phyloP scores from a whole-genome alignment of 2,113 vertebrate species.

The Antechinus stuartii region DNA sequence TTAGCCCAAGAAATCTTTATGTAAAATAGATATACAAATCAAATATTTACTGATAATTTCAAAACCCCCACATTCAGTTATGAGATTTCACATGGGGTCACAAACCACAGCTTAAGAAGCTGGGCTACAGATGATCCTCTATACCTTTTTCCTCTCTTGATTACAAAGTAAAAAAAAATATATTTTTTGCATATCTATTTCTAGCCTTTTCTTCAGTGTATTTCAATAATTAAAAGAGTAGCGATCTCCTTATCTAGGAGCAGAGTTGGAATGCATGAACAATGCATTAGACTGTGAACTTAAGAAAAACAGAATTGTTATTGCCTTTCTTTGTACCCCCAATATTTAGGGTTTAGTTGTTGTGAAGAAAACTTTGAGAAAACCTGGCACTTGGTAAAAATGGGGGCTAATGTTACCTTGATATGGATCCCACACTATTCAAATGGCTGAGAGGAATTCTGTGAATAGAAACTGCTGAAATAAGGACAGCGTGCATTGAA shows the following conservation, averaged over 20 bases:
- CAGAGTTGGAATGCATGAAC: not conserved
- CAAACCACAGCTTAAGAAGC: too few species aligned
- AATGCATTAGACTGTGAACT: not conserved
- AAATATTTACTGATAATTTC: too few species aligned
- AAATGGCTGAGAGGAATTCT: not conserved
- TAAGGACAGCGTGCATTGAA: not conserved
- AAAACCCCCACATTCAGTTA: too few species aligned
- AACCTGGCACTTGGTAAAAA: not conserved
- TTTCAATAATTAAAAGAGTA: not conserved
- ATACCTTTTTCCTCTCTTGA: too few species aligned
- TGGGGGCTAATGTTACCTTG: not conserved
- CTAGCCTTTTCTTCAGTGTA: not conserved
- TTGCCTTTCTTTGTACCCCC: not conserved
- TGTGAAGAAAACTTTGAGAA: not conserved
- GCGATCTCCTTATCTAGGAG: not conserved
- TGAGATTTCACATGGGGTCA: too few species aligned
- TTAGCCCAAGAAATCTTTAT: too few species aligned
- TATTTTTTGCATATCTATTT: too few species aligned
- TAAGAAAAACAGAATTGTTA: not conserved
- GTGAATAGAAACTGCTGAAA: not conserved
- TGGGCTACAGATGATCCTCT: too few species aligned
- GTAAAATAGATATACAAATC: too few species aligned
- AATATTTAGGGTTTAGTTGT: not conserved
- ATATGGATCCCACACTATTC: not conserved
- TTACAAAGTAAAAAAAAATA: not conserved